Base-by-base conservation (phyloP, 2,113 vertebrate genomes). In the Aptenodytes patagonicus region DNA sequence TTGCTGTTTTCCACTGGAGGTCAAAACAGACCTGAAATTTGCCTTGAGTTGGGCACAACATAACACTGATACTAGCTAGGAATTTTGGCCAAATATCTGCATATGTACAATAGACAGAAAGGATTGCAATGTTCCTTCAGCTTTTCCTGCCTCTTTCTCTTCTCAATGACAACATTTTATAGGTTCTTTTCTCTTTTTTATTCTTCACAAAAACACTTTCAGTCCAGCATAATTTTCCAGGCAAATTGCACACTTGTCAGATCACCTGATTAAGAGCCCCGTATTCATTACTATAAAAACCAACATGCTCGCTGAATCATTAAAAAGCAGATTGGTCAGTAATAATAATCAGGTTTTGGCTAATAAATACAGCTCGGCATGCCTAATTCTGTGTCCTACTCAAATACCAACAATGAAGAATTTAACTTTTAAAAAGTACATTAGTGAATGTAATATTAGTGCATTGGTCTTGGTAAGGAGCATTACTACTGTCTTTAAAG, bases 241-340 rank as follows among this genome's bases (percentile, higher is more conserved):
- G 96, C 80, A 98, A 97, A 95, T 82, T 94, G 85, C 19, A 20
- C 60, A 76, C 89, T 94, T 97, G 97, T 98, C 98, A 97, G 96
- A 96, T 81, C 80, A 96, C 95, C 96, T 98, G 98, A 98, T 96
- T 89, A 97, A 97, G 95, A 97, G 90, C 70, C 92, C 61, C 3
- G n/a, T 79, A 91, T 90, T 97, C 96, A 94, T 96, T 96, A 95
- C 93, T 32, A 57, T 87, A 93, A 94, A 96, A 88, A 88, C 71
- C 47, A 81, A 87, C 81, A 47, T 85, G 83, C 84, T 95, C 25
- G 2, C 69, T 91, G 87, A 70, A 36, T 95, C 95, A 92, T 72
- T 77, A 84, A 93, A 93, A 92, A 95, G 68, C 93, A 82, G 88
- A 81, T 83, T 57, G 92, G 95, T 81, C 85, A 87, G 95, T 93